phyloP scores from a whole-genome alignment of 2,797 vertebrate species.

The Rhabdomys pumilio region DNA sequence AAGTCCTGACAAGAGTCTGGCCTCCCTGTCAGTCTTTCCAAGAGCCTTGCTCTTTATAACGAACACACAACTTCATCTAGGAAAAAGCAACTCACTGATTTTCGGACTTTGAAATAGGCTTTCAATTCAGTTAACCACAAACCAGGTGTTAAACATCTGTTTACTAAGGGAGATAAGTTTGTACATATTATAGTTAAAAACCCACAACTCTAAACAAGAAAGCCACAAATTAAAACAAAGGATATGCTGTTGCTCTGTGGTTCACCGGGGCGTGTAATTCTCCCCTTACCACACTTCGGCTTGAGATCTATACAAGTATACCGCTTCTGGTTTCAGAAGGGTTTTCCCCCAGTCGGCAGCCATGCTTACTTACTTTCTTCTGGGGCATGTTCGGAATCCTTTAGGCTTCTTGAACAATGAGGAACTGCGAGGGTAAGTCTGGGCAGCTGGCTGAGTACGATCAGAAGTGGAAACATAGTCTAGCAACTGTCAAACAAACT shows the following conservation, averaged over 20 bases:
- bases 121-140: slow-evolving; percentile 72
- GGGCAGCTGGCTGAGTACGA: slow-evolving; percentile 86
- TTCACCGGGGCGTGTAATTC: neutral
- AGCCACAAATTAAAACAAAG: slow-evolving; percentile 55
- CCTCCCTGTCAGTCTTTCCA: slow-evolving; percentile 13
- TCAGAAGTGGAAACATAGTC: slow-evolving; percentile 83
- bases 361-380: slow-evolving; percentile 89
- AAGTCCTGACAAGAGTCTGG: slow-evolving; percentile 51
- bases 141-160: slow-evolving; percentile 46
- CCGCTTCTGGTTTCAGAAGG: neutral
- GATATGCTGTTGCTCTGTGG: neutral
- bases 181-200: slow-evolving; percentile 17
- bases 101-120: slow-evolving; percentile 43
- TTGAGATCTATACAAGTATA: neutral
- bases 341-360: neutral
- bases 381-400: slow-evolving; percentile 49
- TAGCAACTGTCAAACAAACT: slow-evolving; percentile 83
- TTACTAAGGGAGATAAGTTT: slow-evolving; percentile 52
- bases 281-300: neutral
- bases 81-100: slow-evolving; percentile 44
- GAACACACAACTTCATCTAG: neutral
- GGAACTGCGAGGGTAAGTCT: slow-evolving; percentile 77
- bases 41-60: slow-evolving; percentile 58
- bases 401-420: slow-evolving; percentile 62
- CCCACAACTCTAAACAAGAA: slow-evolving; percentile 55